Evolutionary conservation across 2,888 invertebrate species (phyloP), one percentile per base, ranked within the genome.

Genomic region (Xestobium rufovillosum): DNA sequence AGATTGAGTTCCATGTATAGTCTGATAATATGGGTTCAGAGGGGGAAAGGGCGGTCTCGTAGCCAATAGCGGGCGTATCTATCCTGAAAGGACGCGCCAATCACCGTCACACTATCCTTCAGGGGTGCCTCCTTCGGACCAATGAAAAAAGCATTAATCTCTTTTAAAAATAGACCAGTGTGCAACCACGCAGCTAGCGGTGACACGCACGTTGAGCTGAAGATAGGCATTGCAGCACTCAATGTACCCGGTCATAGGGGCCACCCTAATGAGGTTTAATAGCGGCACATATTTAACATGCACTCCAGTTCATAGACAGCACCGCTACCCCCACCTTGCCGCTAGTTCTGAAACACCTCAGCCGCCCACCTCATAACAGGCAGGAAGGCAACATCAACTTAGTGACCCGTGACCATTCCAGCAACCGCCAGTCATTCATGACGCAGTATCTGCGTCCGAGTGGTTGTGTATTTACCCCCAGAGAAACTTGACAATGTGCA

Each of bases 101-200:
- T 65, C 58, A 55, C 53, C 51, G 50, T 42, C 45, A 40, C 45
- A 50, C 48, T 48, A 48, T 49, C 45, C 47, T 50, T 46, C 47
- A 44, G 46, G 47, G 53, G 64, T 47, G 53, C 65, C 65, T 61
- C 66, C 65, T 61, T 63, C 59, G 62, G 55, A 57, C 67, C 66
- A 67, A 68, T 68, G 65, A 66, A 66, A 67, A 66, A 65, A 61
- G 63, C 67, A 67, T 67, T 65, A 67, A 67, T 66, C 66, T 67
- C 65, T 63, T 64, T 67, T 65, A 62, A 62, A 67, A 66, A 66
- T 64, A 63, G 61, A 65, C 59, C 61, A 60, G 57, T 53, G 56
- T 57, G 59, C 60, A 57, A 55, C 57, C 56, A 60, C 57, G 60
- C 61, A 60, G 57, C 59, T 53, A 50, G 53, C 47, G 42, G 55